A percentile compares a stretch with the other conserved stretches of the same genome.
These are phyloP conservation scores for Agonopterix alstromeriana DNA, from an alignment of 2,888 invertebrate species.

Conservation along the genomic window DNA sequence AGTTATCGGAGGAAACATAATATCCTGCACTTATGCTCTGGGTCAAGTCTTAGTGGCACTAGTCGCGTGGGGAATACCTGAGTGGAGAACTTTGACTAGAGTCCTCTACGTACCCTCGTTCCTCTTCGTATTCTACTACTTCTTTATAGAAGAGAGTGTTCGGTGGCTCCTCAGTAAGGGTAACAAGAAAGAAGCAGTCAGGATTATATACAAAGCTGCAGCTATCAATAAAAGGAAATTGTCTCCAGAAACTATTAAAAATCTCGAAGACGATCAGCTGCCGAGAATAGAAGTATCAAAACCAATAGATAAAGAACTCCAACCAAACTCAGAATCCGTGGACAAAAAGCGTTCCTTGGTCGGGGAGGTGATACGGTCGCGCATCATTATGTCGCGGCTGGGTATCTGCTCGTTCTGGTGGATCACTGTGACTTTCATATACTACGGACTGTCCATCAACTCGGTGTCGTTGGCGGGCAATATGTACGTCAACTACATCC, in stretches of 20 bases:
- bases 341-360: conserved; percentile 22
- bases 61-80: conserved; percentile 78
- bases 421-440: conserved; percentile 87
- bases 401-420: conserved; percentile 86
- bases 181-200: conserved; percentile 66
- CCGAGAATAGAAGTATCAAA: not conserved
- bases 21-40: conserved; percentile 79
- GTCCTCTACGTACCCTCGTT: conserved; percentile 80
- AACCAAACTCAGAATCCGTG: conserved; percentile 1
- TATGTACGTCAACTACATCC: conserved; percentile 86
- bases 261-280: conserved; percentile 22
- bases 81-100: conserved; percentile 80
- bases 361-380: conserved; percentile 66
- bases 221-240: conserved; percentile 54
- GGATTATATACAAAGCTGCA: conserved; percentile 69
- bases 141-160: conserved; percentile 80
- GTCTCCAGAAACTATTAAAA: conserved; percentile 40
- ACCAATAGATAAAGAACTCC: not conserved
- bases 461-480: conserved; percentile 85
- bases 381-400: conserved; percentile 66
- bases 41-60: conserved; percentile 80
- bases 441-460: conserved; percentile 88
- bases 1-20: conserved; percentile 80
- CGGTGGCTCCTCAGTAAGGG: conserved; percentile 83
- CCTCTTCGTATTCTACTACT: conserved; percentile 78